Conservation (phyloP, 1,140 invertebrate species). For the Drosophila triauraria region DNA sequence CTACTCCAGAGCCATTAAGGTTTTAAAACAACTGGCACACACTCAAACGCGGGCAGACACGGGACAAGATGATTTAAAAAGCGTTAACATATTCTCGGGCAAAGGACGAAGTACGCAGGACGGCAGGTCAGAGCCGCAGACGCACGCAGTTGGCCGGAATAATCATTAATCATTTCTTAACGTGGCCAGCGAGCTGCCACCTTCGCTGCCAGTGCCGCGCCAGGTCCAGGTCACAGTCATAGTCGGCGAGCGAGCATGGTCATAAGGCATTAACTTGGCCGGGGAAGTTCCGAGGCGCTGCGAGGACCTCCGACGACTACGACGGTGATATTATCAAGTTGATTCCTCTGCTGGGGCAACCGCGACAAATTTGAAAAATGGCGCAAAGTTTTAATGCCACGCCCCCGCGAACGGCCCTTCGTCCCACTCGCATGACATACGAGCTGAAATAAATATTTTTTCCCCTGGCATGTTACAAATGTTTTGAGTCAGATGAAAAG, state of each 20-base stretch:
- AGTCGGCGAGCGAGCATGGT: neutral
- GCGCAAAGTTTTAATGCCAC: constrained; percentile 73
- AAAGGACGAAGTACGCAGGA: constrained; percentile 8
- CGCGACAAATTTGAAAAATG: constrained; percentile 84
- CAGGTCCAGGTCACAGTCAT: constrained; percentile 26
- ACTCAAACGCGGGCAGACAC: constrained; percentile 3
- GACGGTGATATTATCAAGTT: constrained; percentile 73
- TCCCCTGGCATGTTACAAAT: constrained; percentile 78
- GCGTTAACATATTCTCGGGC: constrained; percentile 77
- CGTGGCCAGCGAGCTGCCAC: constrained; percentile 62
- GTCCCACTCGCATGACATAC: constrained; percentile 61
- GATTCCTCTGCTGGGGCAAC: constrained; percentile 55
- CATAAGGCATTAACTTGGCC: constrained; percentile 74
- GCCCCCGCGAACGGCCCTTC: neutral
- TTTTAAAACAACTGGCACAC: constrained; percentile 33
- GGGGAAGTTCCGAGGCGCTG: constrained; percentile 48
- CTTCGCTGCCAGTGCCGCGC: constrained; percentile 3
- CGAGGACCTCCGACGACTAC: constrained; percentile 16
- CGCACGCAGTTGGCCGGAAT: constrained; percentile 66
- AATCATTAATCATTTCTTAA: constrained; percentile 81
- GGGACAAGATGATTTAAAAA: constrained; percentile 74
- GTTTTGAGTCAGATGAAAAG: constrained; percentile 73
- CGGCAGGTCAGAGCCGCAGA: constrained; percentile 46
- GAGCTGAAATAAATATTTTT: constrained; percentile 79
- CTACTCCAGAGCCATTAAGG: constrained; percentile 29